Conservation (phyloP, 2,797 vertebrate genomes). For the Crenichthys baileyi region DNA sequence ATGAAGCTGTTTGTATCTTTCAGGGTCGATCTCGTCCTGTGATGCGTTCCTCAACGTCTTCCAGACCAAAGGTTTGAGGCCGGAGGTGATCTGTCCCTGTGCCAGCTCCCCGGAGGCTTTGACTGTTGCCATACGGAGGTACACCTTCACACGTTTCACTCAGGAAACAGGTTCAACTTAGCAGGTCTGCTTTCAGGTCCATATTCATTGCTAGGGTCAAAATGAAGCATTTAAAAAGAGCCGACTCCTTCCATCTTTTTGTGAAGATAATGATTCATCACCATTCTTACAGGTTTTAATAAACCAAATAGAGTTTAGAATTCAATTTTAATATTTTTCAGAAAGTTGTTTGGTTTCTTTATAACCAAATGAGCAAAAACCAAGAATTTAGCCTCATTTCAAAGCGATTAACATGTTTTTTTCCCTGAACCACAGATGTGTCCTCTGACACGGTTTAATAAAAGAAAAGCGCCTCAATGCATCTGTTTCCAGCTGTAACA, state of each 20-base stretch:
- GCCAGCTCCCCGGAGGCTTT: slow-evolving; percentile 87
- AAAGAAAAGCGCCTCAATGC: neutral
- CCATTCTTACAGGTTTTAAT: neutral
- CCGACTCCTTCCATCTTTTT: too few relatives aligned
- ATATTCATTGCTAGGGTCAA: too few relatives aligned
- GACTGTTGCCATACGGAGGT: slow-evolving; percentile 95
- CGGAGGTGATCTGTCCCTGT: slow-evolving; percentile 88
- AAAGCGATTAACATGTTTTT: neutral
- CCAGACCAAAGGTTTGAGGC: slow-evolving; percentile 95
- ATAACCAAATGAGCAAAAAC: neutral
- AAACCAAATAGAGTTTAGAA: neutral
- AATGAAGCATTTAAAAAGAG: too few relatives aligned
- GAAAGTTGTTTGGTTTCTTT: neutral
- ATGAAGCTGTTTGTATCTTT: neutral
- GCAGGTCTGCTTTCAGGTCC: too few relatives aligned
- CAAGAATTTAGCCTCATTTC: neutral
- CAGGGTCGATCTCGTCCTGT: slow-evolving; percentile 97
- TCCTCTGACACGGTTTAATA: neutral
- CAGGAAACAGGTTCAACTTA: neutral
- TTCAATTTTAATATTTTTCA: neutral
- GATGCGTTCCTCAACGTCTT: slow-evolving; percentile 99
- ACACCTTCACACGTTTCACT: neutral
- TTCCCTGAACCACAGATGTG: neutral
- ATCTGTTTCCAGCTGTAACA: neutral
- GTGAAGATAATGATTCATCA: neutral